Evolutionary conservation across 2,113 vertebrate species (phyloP).

Genomic region (Nyctibius bracteatus): DNA sequence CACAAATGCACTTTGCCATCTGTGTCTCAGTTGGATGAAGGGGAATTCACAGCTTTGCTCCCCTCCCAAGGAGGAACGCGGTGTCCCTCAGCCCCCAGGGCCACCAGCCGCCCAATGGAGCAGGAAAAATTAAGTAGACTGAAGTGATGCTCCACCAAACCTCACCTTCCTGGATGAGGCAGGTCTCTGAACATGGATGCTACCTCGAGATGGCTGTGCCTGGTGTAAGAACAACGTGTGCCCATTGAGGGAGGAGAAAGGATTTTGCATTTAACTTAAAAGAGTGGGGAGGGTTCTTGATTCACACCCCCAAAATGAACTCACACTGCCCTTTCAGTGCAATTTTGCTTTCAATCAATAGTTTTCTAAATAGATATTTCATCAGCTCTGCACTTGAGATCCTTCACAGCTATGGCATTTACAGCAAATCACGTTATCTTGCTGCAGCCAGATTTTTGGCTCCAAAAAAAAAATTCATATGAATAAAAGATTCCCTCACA

Average conservation of each 20-base stretch:
- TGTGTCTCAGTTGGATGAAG: not conserved
- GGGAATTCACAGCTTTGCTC: not conserved
- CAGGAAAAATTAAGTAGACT: not conserved
- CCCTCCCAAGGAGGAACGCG: not conserved
- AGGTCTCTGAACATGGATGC: not conserved
- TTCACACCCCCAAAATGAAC: not conserved
- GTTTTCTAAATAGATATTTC: not conserved
- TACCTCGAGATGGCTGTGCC: not conserved
- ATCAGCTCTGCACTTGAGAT: slow-evolving; percentile 6
- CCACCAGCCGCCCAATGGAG: rapidly evolving
- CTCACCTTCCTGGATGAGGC: not conserved
- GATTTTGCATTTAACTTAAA: not conserved
- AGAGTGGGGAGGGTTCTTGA: not conserved
- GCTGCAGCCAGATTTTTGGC: slow-evolving; percentile 29
- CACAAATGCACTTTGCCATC: not conserved
- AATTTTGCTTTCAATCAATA: not conserved
- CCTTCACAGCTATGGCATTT: slow-evolving; percentile 13
- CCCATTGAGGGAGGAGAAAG: rapidly evolving
- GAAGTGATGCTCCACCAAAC: not conserved
- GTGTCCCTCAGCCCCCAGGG: not conserved
- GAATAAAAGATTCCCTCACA: slow-evolving; percentile 45
- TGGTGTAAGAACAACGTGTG: not conserved
- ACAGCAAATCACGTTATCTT: slow-evolving; percentile 21
- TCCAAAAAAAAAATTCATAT: not conserved
- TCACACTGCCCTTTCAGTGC: not conserved